A percentile compares a stretch with the other conserved stretches of the same genome.
Evolutionary conservation across 2,113 vertebrate species (phyloP).

Genomic region (Choloepus hoffmanni): DNA sequence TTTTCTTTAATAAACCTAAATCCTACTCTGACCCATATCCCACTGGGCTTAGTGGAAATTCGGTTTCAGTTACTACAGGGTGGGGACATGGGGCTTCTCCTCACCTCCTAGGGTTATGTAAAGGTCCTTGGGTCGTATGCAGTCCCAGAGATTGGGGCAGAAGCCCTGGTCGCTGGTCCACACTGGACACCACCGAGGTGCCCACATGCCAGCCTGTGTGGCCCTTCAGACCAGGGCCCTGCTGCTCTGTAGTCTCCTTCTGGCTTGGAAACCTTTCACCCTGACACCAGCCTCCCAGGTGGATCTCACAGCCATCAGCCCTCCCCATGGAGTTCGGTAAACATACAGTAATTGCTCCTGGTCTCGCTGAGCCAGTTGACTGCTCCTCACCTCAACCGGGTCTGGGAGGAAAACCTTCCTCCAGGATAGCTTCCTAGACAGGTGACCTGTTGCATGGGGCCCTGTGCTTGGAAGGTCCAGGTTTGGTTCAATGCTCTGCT

Average conservation of each 20-base stretch:
- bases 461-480: not conserved
- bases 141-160: not conserved
- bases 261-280: not conserved
- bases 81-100: not conserved
- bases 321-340: not conserved
- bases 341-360: not conserved
- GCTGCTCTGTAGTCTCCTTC: not conserved
- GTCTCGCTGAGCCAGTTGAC: too few relatives aligned
- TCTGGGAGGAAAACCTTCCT: not conserved
- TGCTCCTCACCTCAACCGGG: not conserved
- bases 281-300: not conserved
- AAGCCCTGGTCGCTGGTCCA: not conserved
- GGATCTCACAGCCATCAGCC: not conserved
- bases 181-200: too few relatives aligned
- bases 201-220: not conserved
- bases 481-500: not conserved
- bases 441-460: not conserved
- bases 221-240: not conserved
- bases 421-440: not conserved
- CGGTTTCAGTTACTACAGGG: not conserved
- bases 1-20: not conserved
- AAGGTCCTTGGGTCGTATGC: not conserved
- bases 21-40: not conserved
- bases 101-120: not conserved
- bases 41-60: not conserved